Evolutionary conservation across 2,113 vertebrate species (phyloP), one percentile per base, ranked within the genome.

Genomic region (Phrynosoma blainvillii): DNA sequence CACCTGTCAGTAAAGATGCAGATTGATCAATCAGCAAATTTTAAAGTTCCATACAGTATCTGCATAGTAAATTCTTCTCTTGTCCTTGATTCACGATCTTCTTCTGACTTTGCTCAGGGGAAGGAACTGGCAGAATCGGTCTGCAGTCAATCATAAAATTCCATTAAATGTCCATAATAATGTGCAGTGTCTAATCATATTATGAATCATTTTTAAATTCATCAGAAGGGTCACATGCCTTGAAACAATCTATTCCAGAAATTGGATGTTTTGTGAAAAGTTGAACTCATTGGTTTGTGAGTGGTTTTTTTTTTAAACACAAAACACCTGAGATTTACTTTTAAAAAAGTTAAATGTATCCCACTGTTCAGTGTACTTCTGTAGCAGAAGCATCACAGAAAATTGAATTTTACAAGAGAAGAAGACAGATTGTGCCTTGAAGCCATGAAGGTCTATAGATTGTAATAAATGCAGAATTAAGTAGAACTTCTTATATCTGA

Each of bases 131-230:
- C 74, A 90, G 70, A 89, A 75, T 87, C 18, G 62, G 84, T 32
- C 52, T 81, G 27, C 20, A 92, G 23, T 86, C 84, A 88, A 90
- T 93, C 70, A 93, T 82, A 92, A 86, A 32, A 65, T 92, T 79
- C 89, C 47, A 73, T 70, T 92, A 91, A 93, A 91, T 75, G 16
- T 20, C 20, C 16, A 75, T 89, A 77, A 86, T 88, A 91, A 90
- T 88, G 66, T 86, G 21, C 2, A 79, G 25, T 52, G 78, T 89
- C 32, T 86, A 89, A 92, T 88, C 79, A 89, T 2, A 83, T 83
- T 89, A 56, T 54, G 9, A 27, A 89, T 90, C 1, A 59, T 85
- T 92, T 87, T 90, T 87, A 89, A 87, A 42, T 66, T 89, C 27
- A 20, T 66, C 84, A 42, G 9, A 82, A 89, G 59, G 42, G 77